phyloP scores from a whole-genome alignment of 2,113 vertebrate species.

The Kryptolebias marmoratus region DNA sequence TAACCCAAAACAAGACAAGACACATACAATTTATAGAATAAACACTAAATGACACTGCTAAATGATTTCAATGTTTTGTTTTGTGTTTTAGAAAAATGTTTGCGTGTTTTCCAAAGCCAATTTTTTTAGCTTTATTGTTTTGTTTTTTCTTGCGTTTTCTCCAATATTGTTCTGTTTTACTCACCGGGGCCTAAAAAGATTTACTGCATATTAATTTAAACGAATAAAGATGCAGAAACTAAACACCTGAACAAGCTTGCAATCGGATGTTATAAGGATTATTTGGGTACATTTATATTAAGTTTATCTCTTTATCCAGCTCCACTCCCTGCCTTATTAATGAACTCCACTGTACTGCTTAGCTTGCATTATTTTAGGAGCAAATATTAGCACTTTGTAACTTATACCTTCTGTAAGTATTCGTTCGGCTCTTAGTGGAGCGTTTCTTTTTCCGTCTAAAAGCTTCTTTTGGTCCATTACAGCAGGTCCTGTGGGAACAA shows the following conservation, averaged over 20 bases:
- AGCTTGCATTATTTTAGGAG: background rate
- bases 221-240: background rate
- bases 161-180: background rate
- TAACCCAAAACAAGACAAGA: too few relatives aligned
- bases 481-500: slow-evolving; percentile 15
- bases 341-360: background rate
- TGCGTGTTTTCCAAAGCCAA: too few relatives aligned
- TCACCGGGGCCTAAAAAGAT: background rate
- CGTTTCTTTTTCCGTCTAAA: background rate
- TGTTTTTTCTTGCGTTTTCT: background rate
- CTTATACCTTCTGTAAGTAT: background rate
- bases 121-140: too few relatives aligned
- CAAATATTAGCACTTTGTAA: background rate
- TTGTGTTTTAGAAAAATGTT: too few relatives aligned
- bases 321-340: background rate
- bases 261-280: too few relatives aligned
- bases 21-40: too few relatives aligned
- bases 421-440: slow-evolving; percentile 4
- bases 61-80: too few relatives aligned
- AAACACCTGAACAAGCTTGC: background rate
- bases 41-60: too few relatives aligned
- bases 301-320: background rate
- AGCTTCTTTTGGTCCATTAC: background rate
- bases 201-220: background rate
- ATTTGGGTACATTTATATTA: background rate